Evolutionary conservation across 1,140 invertebrate genomes (phyloP).

Genomic region (Musca vetustissima): DNA sequence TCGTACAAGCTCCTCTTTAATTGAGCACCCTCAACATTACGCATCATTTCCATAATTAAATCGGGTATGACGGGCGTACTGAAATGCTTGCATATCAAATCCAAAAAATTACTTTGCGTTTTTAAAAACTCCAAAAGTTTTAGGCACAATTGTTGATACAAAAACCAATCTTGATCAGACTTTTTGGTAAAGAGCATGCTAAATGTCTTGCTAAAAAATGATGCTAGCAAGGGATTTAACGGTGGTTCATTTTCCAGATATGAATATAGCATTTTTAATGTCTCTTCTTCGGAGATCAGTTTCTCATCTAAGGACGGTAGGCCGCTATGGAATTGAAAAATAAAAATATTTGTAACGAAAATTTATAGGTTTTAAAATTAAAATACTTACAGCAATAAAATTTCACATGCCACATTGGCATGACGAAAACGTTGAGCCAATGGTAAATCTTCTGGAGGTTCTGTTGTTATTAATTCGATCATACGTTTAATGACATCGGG

Average conservation of each 20-base stretch:
- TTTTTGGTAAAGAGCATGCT: constrained; percentile 82
- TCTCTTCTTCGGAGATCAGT: constrained; percentile 73
- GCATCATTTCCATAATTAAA: constrained; percentile 84
- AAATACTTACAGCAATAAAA: constrained; percentile 68
- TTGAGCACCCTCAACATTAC: constrained; percentile 78
- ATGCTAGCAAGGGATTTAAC: constrained; percentile 90
- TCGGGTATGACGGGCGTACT: constrained; percentile 95
- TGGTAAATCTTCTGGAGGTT: constrained; percentile 76
- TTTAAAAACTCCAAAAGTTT: constrained; percentile 91
- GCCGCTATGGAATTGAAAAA: constrained; percentile 62
- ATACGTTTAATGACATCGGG: constrained; percentile 84
- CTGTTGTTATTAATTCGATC: constrained; percentile 80
- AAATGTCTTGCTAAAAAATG: constrained; percentile 94
- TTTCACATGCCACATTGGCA: constrained; percentile 91
- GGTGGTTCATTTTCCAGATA: constrained; percentile 85
- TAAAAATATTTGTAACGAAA: not conserved
- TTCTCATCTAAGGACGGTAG: constrained; percentile 83
- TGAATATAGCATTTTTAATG: constrained; percentile 83
- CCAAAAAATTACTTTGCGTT: constrained; percentile 81
- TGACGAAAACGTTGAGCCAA: constrained; percentile 83
- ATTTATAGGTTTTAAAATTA: not conserved
- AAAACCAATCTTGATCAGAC: constrained; percentile 79
- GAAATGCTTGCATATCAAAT: constrained; percentile 83
- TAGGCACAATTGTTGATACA: constrained; percentile 85
- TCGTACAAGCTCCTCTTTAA: constrained; percentile 79